Evolutionary conservation across 1,140 invertebrate genomes (phyloP).

Genomic region (Cydia pomonella): DNA sequence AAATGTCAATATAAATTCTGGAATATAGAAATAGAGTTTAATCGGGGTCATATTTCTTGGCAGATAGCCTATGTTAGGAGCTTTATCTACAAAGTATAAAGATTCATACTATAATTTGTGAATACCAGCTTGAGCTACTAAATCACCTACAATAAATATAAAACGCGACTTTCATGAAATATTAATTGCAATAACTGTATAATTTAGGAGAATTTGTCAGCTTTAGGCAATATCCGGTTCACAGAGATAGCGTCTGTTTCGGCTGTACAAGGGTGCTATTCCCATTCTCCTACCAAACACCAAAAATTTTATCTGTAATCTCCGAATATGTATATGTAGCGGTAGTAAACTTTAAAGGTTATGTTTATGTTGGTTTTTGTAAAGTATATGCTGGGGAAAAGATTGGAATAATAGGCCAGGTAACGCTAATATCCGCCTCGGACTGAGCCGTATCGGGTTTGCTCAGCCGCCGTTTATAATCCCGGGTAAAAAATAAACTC

Average conservation of each 20-base stretch:
- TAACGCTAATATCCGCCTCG: slow-evolving; percentile 18
- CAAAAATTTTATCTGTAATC: neutral
- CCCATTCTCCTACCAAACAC: neutral
- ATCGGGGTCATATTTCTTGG: too few species aligned
- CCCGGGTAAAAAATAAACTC: neutral
- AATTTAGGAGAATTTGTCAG: neutral
- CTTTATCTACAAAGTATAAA: too few species aligned
- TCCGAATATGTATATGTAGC: neutral
- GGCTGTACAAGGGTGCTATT: neutral
- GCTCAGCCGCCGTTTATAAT: neutral
- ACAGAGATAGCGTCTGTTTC: slow-evolving; percentile 19
- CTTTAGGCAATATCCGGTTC: slow-evolving; percentile 20
- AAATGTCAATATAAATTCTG: too few species aligned
- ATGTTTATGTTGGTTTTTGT: neutral
- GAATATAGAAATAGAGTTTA: too few species aligned
- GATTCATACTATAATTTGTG: too few species aligned
- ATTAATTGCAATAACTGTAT: slow-evolving; percentile 5
- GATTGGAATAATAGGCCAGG: neutral
- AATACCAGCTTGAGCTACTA: too few species aligned
- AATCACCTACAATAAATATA: neutral
- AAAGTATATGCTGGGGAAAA: neutral
- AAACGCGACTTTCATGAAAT: neutral
- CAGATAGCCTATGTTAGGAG: too few species aligned
- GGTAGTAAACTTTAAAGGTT: neutral
- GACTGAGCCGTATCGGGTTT: slow-evolving; percentile 19